phyloP scores from a whole-genome alignment of 1,140 invertebrate genomes.

The Bemisia tabaci region DNA sequence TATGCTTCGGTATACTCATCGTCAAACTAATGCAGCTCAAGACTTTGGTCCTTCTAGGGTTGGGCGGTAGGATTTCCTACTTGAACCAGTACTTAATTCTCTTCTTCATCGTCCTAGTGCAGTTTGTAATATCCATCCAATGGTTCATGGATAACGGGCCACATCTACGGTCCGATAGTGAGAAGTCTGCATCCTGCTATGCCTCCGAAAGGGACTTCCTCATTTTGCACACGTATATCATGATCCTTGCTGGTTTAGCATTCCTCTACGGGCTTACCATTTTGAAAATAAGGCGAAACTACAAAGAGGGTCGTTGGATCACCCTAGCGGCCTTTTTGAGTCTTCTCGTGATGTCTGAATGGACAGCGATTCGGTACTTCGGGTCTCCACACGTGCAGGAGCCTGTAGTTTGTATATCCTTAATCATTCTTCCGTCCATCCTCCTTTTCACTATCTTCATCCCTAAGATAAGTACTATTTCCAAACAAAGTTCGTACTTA shows the following conservation, averaged over 20 bases:
- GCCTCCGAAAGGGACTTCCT: constrained; percentile 23
- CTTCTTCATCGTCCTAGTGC: constrained; percentile 29
- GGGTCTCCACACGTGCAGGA: constrained; percentile 23
- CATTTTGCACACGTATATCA: constrained; percentile 27
- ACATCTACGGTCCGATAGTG: constrained; percentile 7
- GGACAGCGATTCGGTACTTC: constrained; percentile 24
- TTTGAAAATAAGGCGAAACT: constrained; percentile 27
- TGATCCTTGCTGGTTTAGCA: constrained; percentile 24
- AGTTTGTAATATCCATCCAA: constrained; percentile 27
- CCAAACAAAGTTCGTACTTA: constrained; percentile 22
- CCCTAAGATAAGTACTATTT: constrained; percentile 28
- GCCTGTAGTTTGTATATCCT: constrained; percentile 23
- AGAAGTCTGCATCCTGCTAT: constrained; percentile 18
- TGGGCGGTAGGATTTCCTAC: constrained; percentile 29
- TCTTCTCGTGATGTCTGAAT: constrained; percentile 25
- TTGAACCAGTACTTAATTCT: constrained; percentile 31
- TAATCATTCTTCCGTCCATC: constrained; percentile 25
- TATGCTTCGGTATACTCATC: constrained; percentile 30
- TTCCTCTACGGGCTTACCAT: constrained; percentile 28
- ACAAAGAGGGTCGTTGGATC: constrained; percentile 29
- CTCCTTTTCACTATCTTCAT: constrained; percentile 28
- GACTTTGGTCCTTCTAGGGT: constrained; percentile 27
- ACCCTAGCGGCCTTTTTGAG: constrained; percentile 25
- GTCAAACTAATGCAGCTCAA: constrained; percentile 31
- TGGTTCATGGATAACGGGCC: constrained; percentile 22